Conservation (phyloP, 2,113 vertebrate species). For the Tenebrosternarchus preto region DNA sequence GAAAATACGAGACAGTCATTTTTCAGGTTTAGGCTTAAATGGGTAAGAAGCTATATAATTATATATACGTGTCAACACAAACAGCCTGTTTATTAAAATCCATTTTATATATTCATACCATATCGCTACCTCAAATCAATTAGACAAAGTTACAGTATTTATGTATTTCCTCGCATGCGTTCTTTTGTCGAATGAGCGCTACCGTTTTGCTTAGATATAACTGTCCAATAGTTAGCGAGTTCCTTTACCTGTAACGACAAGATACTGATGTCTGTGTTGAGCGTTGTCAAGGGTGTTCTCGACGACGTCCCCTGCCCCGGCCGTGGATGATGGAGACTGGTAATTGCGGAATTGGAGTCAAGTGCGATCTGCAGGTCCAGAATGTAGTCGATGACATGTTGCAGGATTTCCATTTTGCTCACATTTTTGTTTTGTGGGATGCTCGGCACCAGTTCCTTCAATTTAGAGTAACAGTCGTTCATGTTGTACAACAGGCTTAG, state of each 20-base stretch:
- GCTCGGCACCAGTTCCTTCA: constrained; percentile 98
- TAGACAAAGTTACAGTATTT: too few relatives aligned
- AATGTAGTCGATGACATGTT: constrained; percentile 99
- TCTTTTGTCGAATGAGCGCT: too few relatives aligned
- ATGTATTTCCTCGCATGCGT: too few relatives aligned
- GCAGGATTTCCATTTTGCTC: constrained; percentile 99
- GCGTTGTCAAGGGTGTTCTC: constrained; percentile 89
- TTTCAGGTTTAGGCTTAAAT: background rate
- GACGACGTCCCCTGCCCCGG: constrained; percentile 74
- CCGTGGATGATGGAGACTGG: constrained; percentile 83
- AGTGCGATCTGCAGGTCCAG: constrained; percentile 98
- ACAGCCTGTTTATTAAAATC: background rate
- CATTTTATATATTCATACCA: background rate
- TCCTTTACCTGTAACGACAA: constrained; percentile 91
- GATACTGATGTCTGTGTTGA: constrained; percentile 98
- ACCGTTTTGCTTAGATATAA: too few relatives aligned
- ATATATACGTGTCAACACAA: background rate
- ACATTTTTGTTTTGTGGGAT: constrained; percentile 99
- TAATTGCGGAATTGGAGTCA: constrained; percentile 90
- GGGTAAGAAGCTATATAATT: background rate
- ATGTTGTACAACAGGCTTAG: constrained; percentile 98
- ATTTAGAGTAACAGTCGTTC: constrained; percentile 99
- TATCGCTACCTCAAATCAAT: too few relatives aligned
- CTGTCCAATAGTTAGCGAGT: background rate
- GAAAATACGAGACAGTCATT: constrained; percentile 62